Percentiles rank a stretch among this genome's conserved stretches.
phyloP scores from a whole-genome alignment of 2,797 vertebrate genomes.

The Ceyx erithaca region DNA sequence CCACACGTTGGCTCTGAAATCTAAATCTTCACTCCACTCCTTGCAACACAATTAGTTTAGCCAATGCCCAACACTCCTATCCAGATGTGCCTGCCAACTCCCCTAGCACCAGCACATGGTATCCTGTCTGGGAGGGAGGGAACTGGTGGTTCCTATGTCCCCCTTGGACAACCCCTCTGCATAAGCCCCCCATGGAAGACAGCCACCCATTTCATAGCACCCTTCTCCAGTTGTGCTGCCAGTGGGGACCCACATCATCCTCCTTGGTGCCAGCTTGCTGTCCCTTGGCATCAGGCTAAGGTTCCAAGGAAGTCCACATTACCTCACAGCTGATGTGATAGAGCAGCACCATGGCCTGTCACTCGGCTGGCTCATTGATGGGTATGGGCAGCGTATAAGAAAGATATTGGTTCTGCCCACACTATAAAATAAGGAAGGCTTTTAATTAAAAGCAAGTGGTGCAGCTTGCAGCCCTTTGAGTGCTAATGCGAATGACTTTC shows the following conservation, averaged over 20 bases:
- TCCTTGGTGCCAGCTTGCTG: neutral
- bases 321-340: neutral
- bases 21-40: neutral
- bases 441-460: neutral
- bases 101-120: fast-evolving
- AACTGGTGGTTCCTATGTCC: fast-evolving
- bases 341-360: neutral
- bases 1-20: constrained; percentile 37
- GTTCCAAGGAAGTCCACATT: fast-evolving
- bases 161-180: neutral
- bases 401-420: neutral
- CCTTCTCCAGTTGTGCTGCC: neutral
- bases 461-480: constrained; percentile 14
- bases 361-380: neutral
- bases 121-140: neutral
- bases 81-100: neutral
- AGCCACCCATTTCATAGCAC: neutral
- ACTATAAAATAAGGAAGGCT: neutral
- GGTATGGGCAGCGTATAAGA: fast-evolving
- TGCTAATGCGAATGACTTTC: neutral
- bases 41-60: constrained; percentile 48
- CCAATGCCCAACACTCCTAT: neutral
- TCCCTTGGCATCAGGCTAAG: neutral
- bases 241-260: neutral
- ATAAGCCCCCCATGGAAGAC: neutral